Evolutionary conservation across 1,140 invertebrate genomes (phyloP).

Genomic region (Phocides pigmalion): DNA sequence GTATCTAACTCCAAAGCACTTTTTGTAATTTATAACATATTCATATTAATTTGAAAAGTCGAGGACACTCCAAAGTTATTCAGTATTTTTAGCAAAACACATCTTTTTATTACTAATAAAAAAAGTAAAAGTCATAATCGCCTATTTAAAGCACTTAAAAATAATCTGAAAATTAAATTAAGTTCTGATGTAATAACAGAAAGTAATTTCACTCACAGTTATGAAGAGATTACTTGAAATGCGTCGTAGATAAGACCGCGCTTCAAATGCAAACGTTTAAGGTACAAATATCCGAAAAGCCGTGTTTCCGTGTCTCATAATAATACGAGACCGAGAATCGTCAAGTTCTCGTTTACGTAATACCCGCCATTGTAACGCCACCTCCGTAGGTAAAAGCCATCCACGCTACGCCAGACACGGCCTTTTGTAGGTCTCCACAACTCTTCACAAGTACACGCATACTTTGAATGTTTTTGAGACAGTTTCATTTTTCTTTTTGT

Average conservation of each 20-base stretch:
- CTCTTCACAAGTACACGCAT: constrained; percentile 32
- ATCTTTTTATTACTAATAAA: no score
- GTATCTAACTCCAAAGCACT: no score
- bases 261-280: constrained; percentile 13
- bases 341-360: constrained; percentile 56
- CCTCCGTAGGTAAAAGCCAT: constrained; percentile 59
- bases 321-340: constrained; percentile 38
- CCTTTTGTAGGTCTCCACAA: constrained; percentile 49
- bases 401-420: constrained; percentile 44
- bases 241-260: constrained; percentile 4
- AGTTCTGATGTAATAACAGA: background rate
- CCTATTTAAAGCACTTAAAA: no score
- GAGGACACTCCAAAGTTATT: no score
- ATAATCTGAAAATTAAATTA: no score
- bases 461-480: constrained; percentile 28
- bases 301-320: constrained; percentile 56
- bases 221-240: background rate
- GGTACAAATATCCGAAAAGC: constrained; percentile 41
- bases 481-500: constrained; percentile 21
- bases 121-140: no score
- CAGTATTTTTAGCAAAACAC: no score
- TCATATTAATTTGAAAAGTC: no score
- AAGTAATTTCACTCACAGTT: background rate
- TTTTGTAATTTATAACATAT: no score
- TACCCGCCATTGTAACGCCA: constrained; percentile 54